Evolutionary conservation across 2,113 vertebrate species (phyloP), one percentile per base, ranked within the genome.

Genomic region (Silurus meridionalis): DNA sequence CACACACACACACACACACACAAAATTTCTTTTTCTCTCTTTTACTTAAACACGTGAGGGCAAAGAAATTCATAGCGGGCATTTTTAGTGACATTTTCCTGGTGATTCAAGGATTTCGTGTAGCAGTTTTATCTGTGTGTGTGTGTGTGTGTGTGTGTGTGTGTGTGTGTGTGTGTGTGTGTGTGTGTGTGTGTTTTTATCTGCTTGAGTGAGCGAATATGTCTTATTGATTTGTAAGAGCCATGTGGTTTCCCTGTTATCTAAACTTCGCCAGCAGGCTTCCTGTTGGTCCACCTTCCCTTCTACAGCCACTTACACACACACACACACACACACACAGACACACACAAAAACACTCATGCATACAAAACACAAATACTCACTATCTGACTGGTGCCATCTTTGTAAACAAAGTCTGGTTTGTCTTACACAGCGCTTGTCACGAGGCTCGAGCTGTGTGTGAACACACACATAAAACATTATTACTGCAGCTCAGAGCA

Each of bases 201-300:
- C 87, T 83, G 88, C 82, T 85, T 89, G 91, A 91, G 89, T 90
- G 88, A 88, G 88, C 90, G 92, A 93, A 94, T 93, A 92, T 94
- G 93, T 93, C 61, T 87, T 94, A 94, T 94, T 92, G 94, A 94
- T 94, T 92, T 88, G 90, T 86, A 91, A 88, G 82, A 86, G 86
- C 84, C 63, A 86, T 87, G 91, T 91, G 88, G 87, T 92, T 93
- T 89, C 91, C 86, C 89, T 90, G 89, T 91, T 91, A 92, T 93
- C 91, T 91, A 90, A 92, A 88, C 84, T 87, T 90, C 72, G 85
- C 83, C 53, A 63, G 75, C 72, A 90, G 90, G 88, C 89, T 91
- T 90, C 87, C 86, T 87, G 72, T 86, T 67, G 87, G 85, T 87
- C 63, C 84, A 74, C 86, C 77, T 88, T 82, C 85, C 85, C 83